phyloP scores from a whole-genome alignment of 2,113 vertebrate genomes.

The Polypterus bichir region DNA sequence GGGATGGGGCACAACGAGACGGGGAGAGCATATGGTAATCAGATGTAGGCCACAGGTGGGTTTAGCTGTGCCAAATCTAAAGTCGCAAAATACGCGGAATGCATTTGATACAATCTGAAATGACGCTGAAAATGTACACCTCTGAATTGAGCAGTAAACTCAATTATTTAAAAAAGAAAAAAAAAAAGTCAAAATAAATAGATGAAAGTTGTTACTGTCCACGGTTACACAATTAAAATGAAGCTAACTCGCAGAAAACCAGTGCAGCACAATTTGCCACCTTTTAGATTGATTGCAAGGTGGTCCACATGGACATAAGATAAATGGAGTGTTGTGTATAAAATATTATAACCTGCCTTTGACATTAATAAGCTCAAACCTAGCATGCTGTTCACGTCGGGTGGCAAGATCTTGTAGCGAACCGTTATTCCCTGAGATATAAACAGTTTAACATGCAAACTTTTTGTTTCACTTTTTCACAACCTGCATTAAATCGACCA shows the following conservation, averaged over 20 bases:
- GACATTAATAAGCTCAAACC: slow-evolving; percentile 39
- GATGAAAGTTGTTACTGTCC: slow-evolving; percentile 41
- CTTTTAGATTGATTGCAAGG: slow-evolving; percentile 22
- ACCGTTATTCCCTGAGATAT: slow-evolving; percentile 26
- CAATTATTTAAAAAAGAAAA: background rate
- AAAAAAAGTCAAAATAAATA: slow-evolving; percentile 29
- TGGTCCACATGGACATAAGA: slow-evolving; percentile 27
- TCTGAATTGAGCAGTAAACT: background rate
- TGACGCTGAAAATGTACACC: background rate
- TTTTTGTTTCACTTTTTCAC: no score
- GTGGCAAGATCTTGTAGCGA: slow-evolving; percentile 30
- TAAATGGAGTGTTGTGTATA: slow-evolving; percentile 46
- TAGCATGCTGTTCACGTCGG: slow-evolving; percentile 39
- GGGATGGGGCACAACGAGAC: slow-evolving; percentile 26
- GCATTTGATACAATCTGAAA: background rate
- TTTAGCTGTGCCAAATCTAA: background rate
- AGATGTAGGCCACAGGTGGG: slow-evolving; percentile 46
- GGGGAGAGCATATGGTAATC: slow-evolving; percentile 39
- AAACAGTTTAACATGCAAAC: slow-evolving; percentile 8
- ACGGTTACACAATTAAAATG: slow-evolving; percentile 21
- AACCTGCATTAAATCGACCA: no score
- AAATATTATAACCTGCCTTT: slow-evolving; percentile 40
- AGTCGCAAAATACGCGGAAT: background rate
- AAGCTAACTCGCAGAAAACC: slow-evolving; percentile 10
- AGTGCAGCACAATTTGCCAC: slow-evolving; percentile 24